Evolutionary conservation across 2,797 vertebrate species (phyloP), one percentile per base, ranked within the genome.

Genomic region (Pristis pectinata): DNA sequence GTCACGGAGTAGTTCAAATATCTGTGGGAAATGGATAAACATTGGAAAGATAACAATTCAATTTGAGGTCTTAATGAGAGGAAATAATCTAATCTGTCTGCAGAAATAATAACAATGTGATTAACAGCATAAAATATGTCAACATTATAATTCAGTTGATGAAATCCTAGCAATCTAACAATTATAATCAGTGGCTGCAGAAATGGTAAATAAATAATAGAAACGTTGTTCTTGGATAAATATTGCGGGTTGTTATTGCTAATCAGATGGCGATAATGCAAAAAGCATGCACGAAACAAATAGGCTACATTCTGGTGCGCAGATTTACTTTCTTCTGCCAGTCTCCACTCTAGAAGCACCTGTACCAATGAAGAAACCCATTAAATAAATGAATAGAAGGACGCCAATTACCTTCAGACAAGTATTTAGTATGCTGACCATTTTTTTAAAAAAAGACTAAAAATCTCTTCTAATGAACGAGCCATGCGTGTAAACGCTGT

Each of bases 131-230:
- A 93, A 93, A 72, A 94, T 76, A n/a, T 56, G 37, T 53, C 70
- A 93, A 93, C 92, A 93, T 53, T 93, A 22, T 49, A 74, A 94
- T 34, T 74, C 92, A 44, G 24, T 92, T 72, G 92, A 74, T 94
- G 70, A 94, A 74, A 74, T 34, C 41, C 70, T 74, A 76, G 44
- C 64, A 94, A 94, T 94, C 92, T 76, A 74, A 94, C 44, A 74
- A 53, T 94, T 94, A 94, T 19, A 93, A 74, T 74, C 92, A 93
- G 70, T 94, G 41, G 92, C 30, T 76, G 70, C 92, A 9, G 41
- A 74, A 93, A 67, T 94, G 67, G 70, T 74, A 27, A 94, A 74
- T 74, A 44, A 94, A 94, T 74, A 30, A 94, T 94, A 30, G 41
- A 72, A 94, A 70, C 11, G 13, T 44, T 72, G 64, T 76, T 70